phyloP scores from a whole-genome alignment of 2,888 invertebrate genomes.

The Candidula unifasciata region DNA sequence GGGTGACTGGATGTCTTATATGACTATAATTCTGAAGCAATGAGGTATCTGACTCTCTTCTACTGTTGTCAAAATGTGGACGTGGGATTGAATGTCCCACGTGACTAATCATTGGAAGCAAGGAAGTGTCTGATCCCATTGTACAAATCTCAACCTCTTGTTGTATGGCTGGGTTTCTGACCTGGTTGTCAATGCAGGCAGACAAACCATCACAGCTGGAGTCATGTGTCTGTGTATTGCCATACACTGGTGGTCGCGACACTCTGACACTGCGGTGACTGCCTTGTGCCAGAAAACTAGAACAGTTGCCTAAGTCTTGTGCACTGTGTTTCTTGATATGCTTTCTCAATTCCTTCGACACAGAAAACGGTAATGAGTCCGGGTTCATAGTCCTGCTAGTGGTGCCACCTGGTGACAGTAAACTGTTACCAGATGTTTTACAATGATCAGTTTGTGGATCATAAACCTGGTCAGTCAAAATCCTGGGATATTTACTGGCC shows the following conservation, averaged over 20 bases:
- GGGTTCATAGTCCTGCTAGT: background rate
- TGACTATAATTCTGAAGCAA: background rate
- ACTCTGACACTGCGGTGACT: conserved; percentile 1
- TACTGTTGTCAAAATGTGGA: too few relatives aligned
- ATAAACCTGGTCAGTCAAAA: background rate
- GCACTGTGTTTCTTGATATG: background rate
- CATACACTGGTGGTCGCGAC: background rate
- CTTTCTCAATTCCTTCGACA: conserved; percentile 10
- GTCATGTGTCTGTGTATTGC: too few relatives aligned
- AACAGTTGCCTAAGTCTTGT: background rate
- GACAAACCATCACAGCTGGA: background rate
- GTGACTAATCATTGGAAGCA: background rate
- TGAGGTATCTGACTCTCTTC: background rate
- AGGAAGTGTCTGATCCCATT: background rate
- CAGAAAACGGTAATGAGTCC: background rate
- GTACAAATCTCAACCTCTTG: background rate
- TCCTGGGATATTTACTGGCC: background rate
- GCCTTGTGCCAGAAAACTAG: background rate
- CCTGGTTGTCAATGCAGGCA: background rate
- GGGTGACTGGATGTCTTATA: too few relatives aligned
- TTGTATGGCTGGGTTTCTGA: background rate
- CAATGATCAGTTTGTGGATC: background rate
- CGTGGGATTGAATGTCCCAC: too few relatives aligned
- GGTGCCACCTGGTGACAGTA: background rate
- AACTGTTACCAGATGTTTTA: too few relatives aligned